Conservation (phyloP, 2,113 vertebrate species). For the Sigmodon hispidus region DNA sequence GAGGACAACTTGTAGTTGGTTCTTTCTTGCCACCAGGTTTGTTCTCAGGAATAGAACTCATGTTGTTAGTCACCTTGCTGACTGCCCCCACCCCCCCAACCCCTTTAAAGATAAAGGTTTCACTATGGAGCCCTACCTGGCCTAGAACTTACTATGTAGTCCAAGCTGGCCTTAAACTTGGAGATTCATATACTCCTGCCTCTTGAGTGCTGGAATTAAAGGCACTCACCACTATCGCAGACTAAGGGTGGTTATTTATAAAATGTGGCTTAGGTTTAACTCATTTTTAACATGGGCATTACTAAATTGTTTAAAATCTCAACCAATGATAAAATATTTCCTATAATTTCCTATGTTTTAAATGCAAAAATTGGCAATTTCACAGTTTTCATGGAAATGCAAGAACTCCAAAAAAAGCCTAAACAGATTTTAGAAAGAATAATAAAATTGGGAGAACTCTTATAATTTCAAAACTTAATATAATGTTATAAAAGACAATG, state of each 20-base stretch:
- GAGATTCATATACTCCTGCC: not conserved
- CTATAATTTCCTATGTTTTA: conserved; percentile 7
- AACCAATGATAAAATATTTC: not conserved
- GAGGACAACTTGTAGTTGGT: not conserved
- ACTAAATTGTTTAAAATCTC: conserved; percentile 45
- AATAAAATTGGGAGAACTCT: conserved; percentile 37
- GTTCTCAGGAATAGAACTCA: not conserved
- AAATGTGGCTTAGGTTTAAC: conserved; percentile 24
- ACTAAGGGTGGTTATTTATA: not conserved
- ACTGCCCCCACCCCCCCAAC: too few species aligned
- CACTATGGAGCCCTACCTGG: not conserved
- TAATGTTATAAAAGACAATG: not conserved
- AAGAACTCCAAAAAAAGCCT: not conserved
- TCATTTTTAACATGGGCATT: conserved; percentile 10
- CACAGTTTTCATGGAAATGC: conserved; percentile 21
- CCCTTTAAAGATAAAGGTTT: not conserved
- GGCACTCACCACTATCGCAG: not conserved
- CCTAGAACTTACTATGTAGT: not conserved
- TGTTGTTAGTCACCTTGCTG: not conserved
- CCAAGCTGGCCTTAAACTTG: too few species aligned
- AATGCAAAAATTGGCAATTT: not conserved
- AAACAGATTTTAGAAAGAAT: conserved; percentile 27
- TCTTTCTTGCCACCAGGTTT: not conserved
- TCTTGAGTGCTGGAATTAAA: not conserved
- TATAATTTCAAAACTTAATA: conserved; percentile 32